phyloP scores from a whole-genome alignment of 2,797 vertebrate genomes.

The Alca torda region DNA sequence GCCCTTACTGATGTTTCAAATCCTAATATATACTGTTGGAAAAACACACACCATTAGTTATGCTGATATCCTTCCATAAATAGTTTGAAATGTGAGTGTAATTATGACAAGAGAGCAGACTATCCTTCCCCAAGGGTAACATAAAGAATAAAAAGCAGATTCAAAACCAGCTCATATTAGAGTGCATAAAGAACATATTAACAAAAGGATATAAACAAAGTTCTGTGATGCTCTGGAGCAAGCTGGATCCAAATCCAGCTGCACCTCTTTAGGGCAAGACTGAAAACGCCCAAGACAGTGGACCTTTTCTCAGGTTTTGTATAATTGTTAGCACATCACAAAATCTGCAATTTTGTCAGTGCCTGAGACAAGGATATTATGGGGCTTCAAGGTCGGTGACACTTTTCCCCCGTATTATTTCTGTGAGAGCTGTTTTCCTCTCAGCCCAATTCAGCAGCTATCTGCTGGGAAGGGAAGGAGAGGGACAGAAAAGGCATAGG shows the following conservation, averaged over 20 bases:
- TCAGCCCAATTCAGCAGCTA: not conserved
- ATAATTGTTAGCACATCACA: not conserved
- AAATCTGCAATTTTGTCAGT: not conserved
- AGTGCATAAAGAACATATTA: not conserved
- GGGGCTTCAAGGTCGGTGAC: not conserved
- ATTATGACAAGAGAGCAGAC: not conserved
- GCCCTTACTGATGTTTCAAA: not conserved
- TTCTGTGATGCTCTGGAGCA: not conserved
- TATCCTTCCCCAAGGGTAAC: not conserved
- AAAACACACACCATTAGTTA: not conserved
- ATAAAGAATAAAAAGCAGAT: not conserved
- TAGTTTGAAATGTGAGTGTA: not conserved
- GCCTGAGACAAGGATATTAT: not conserved
- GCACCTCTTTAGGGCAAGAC: not conserved
- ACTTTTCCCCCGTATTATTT: not conserved
- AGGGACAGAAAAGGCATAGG: not conserved
- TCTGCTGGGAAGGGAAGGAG: rapidly evolving
- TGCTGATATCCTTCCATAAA: not conserved
- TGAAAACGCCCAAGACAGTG: not conserved
- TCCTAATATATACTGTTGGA: not conserved
- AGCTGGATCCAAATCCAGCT: not conserved
- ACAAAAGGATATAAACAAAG: not conserved
- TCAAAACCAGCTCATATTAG: not conserved
- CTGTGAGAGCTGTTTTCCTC: not conserved
- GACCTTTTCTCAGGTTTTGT: not conserved